These are phyloP conservation scores for Mobula hypostoma DNA, from an alignment of 2,113 vertebrate species.

Conservation along the genomic window DNA sequence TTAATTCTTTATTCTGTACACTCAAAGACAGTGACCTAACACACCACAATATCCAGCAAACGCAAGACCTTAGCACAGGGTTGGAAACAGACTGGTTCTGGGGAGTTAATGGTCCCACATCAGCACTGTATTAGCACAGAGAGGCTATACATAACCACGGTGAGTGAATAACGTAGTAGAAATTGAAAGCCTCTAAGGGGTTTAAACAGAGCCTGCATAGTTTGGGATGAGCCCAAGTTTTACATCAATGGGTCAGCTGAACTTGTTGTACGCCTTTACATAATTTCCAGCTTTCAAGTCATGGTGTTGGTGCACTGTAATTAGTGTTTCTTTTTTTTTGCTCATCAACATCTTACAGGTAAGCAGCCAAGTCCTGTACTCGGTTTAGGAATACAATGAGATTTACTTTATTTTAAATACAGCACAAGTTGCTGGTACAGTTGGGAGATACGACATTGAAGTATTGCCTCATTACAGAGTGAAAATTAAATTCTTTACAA, in stretches of 20 bases:
- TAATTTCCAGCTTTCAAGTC: slow-evolving; percentile 54
- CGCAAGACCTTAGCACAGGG: slow-evolving; percentile 77
- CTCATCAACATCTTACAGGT: slow-evolving; percentile 50
- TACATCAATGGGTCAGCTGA: slow-evolving; percentile 60
- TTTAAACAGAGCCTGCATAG: slow-evolving; percentile 78
- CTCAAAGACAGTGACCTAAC: slow-evolving; percentile 81
- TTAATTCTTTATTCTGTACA: slow-evolving; percentile 84
- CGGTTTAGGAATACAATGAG: slow-evolving; percentile 78
- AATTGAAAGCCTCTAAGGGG: slow-evolving; percentile 67
- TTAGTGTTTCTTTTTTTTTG: slow-evolving; percentile 78
- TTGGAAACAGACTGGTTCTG: slow-evolving; percentile 73
- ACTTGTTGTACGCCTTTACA: slow-evolving; percentile 71
- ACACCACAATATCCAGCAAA: slow-evolving; percentile 97
- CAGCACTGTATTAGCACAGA: slow-evolving; percentile 81
- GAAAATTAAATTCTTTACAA: slow-evolving; percentile 95
- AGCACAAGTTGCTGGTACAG: slow-evolving; percentile 88
- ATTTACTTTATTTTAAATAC: slow-evolving; percentile 69
- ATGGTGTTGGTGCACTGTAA: slow-evolving; percentile 68
- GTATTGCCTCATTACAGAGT: slow-evolving; percentile 90
- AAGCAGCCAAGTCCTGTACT: slow-evolving; percentile 66
- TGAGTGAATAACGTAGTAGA: slow-evolving; percentile 57
- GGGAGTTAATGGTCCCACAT: slow-evolving; percentile 79
- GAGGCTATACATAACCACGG: slow-evolving; percentile 71
- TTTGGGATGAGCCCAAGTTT: slow-evolving; percentile 60
- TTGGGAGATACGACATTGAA: slow-evolving; percentile 79